These are phyloP conservation scores for Mico argentatus DNA, from an alignment of 2,797 vertebrate species.

Conservation along the genomic window DNA sequence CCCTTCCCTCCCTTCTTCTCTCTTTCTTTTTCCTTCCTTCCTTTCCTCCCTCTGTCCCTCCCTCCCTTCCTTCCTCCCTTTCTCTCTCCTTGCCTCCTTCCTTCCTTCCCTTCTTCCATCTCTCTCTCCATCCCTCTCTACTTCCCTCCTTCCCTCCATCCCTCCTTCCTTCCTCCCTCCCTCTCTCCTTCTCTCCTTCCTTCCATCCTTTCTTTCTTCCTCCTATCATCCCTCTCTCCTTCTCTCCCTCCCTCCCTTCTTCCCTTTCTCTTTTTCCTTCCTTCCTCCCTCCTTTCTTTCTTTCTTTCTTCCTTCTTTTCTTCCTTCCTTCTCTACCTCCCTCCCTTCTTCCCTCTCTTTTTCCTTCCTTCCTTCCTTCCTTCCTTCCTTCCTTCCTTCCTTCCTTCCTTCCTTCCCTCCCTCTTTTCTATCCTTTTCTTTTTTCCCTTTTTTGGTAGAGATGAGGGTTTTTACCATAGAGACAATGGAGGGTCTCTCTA, in stretches of 20 bases:
- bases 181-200: fast-evolving
- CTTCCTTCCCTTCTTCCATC: fast-evolving
- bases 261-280: fast-evolving
- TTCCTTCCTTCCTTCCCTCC: no score
- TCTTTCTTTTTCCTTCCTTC: fast-evolving
- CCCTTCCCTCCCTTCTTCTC: fast-evolving
- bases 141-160: no score
- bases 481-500: no score
- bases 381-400: no score
- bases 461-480: no score
- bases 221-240: fast-evolving
- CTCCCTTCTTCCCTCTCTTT: fast-evolving
- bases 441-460: no score
- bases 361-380: fast-evolving
- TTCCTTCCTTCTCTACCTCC: fast-evolving
- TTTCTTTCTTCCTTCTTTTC: fast-evolving
- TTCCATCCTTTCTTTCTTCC: fast-evolving
- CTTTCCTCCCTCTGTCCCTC: fast-evolving
- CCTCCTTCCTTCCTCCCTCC: no score
- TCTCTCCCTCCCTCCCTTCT: fast-evolving
- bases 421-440: no score
- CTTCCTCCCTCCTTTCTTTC: fast-evolving
- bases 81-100: fast-evolving
- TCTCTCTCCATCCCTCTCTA: fast-evolving
- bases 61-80: fast-evolving